Conservation (phyloP, 2,888 invertebrate species). For the Strigamia maritima region DNA sequence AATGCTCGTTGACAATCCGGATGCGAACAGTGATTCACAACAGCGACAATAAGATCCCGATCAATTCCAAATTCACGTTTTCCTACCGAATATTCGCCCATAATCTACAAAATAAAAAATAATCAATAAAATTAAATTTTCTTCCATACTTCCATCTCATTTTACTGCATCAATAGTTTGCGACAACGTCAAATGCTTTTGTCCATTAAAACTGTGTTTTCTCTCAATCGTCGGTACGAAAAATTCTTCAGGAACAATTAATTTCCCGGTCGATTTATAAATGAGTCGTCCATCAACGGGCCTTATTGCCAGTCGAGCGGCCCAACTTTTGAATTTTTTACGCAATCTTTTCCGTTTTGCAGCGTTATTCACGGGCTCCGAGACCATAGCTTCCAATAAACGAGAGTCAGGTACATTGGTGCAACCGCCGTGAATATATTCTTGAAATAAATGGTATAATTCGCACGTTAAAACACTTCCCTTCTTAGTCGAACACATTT, state of each 20-base stretch:
- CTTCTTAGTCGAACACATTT: neutral
- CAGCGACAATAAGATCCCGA: constrained; percentile 24
- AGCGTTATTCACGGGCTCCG: constrained; percentile 21
- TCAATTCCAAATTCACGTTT: constrained; percentile 38
- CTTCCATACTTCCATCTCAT: neutral
- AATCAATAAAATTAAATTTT: neutral
- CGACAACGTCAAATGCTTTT: constrained; percentile 31
- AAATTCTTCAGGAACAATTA: constrained; percentile 36
- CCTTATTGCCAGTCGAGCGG: neutral
- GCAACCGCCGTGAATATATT: neutral
- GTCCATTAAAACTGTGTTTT: neutral
- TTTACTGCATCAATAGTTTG: constrained; percentile 31
- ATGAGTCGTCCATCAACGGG: neutral
- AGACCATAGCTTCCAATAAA: constrained; percentile 12
- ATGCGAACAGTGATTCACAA: constrained; percentile 34
- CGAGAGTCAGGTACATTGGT: neutral
- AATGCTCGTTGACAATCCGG: constrained; percentile 7
- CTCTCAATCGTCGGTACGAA: constrained; percentile 7
- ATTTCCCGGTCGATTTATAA: constrained; percentile 33
- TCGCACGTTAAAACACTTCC: constrained; percentile 31
- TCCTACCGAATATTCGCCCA: constrained; percentile 36
- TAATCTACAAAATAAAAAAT: constrained; percentile 12
- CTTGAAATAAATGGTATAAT: constrained; percentile 12
- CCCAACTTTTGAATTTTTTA: constrained; percentile 37
- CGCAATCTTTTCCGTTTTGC: constrained; percentile 21